These are phyloP conservation scores for Albula goreensis DNA, from an alignment of 2,113 vertebrate species.

Conservation along the genomic window DNA sequence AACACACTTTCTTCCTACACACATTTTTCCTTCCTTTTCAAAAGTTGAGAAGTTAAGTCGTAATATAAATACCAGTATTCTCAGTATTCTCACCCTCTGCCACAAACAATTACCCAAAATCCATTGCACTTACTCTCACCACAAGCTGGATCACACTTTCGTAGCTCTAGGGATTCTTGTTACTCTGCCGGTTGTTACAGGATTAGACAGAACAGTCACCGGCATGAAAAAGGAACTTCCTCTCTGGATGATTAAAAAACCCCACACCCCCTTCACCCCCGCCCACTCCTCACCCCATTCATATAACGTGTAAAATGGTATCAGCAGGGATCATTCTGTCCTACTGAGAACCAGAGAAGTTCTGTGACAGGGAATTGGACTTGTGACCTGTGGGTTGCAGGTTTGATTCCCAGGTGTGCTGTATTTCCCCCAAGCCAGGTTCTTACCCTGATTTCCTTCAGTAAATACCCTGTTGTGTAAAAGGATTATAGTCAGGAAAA, in stretches of 20 bases:
- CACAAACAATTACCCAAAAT: not conserved
- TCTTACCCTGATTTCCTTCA: not conserved
- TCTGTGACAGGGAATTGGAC: not conserved
- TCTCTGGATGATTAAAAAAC: not conserved
- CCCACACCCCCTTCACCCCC: not conserved
- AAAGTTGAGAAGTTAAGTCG: too few relatives aligned
- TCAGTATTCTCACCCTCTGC: not conserved
- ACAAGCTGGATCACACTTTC: not conserved
- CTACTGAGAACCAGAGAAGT: too few relatives aligned
- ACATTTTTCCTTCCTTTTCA: not conserved
- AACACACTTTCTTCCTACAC: not conserved
- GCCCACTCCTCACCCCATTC: not conserved
- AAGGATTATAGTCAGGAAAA: not conserved
- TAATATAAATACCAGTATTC: not conserved
- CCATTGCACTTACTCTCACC: not conserved
- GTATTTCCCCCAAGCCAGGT: not conserved
- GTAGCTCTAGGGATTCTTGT: not conserved
- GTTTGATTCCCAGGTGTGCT: not conserved
- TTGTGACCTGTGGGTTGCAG: not conserved
- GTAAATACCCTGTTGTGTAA: not conserved
- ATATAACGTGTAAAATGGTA: not conserved
- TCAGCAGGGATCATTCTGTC: not conserved
- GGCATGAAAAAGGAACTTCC: conserved; percentile 2
- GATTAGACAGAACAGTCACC: not conserved
- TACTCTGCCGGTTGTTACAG: not conserved